phyloP scores from a whole-genome alignment of 2,113 vertebrate genomes.

The Globicephala melas region DNA sequence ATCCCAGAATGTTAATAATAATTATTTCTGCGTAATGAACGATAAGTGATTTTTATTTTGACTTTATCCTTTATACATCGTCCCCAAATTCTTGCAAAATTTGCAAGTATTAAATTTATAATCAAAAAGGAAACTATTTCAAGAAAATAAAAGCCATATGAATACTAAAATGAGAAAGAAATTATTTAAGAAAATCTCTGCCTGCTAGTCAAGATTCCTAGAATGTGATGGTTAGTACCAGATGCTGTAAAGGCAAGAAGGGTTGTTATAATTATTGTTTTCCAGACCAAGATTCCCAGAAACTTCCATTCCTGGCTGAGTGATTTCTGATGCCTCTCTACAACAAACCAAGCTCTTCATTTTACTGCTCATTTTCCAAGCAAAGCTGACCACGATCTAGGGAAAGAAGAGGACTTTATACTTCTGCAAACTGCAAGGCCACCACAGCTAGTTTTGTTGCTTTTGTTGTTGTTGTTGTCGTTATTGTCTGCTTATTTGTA shows the following conservation, averaged over 20 bases:
- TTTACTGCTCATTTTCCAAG: conserved; percentile 26
- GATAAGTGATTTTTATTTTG: neutral
- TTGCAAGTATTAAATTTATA: neutral
- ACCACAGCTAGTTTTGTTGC: neutral
- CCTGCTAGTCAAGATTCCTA: conserved; percentile 9
- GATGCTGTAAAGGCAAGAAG: neutral
- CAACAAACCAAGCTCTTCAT: neutral
- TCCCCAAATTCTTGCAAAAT: conserved; percentile 1
- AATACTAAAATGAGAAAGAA: neutral
- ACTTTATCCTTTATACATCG: neutral
- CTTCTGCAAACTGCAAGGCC: neutral
- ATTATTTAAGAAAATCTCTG: neutral
- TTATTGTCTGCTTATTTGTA: neutral
- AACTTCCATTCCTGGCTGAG: neutral
- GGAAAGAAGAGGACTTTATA: neutral
- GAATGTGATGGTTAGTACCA: neutral
- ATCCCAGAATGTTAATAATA: neutral
- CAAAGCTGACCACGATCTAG: neutral
- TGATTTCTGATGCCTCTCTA: neutral
- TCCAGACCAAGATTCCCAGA: conserved; percentile 29
- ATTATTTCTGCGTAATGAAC: neutral
- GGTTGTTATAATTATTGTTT: conserved; percentile 12
- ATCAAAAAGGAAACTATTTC: conserved; percentile 12
- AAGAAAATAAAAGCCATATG: conserved; percentile 33
- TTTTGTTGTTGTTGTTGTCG: neutral